Evolutionary conservation across 2,113 vertebrate species (phyloP).

Genomic region (Muscicapa adusta): DNA sequence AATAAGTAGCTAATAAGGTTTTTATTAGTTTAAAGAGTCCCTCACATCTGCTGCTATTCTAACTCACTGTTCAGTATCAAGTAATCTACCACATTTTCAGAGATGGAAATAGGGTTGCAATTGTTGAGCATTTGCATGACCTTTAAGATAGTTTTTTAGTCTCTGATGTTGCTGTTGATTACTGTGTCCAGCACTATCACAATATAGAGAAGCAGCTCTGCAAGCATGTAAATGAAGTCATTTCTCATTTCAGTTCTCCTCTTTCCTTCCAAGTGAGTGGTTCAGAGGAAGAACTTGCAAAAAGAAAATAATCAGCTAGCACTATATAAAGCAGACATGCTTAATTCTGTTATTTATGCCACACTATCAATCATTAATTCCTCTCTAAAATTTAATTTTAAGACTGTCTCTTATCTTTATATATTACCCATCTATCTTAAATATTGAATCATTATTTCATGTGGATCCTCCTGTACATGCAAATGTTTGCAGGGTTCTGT

Average conservation of each 20-base stretch:
- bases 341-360: constrained; percentile 8
- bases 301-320: background rate
- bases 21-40: background rate
- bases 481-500: background rate
- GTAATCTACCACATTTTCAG: background rate
- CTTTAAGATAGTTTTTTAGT: background rate
- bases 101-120: background rate
- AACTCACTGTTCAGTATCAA: background rate
- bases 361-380: background rate
- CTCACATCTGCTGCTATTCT: background rate
- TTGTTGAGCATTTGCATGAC: background rate
- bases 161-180: background rate
- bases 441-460: background rate
- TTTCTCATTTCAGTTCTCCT: constrained; percentile 4
- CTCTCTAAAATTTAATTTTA: constrained; percentile 14
- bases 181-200: background rate
- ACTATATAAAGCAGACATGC: background rate
- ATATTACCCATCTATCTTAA: background rate
- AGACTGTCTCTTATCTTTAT: background rate
- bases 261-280: background rate
- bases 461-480: background rate
- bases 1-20: background rate
- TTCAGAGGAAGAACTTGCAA: background rate
- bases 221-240: background rate
- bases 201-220: background rate